Conservation (phyloP, 2,113 vertebrate genomes). For the Brachypteracias leptosomus region DNA sequence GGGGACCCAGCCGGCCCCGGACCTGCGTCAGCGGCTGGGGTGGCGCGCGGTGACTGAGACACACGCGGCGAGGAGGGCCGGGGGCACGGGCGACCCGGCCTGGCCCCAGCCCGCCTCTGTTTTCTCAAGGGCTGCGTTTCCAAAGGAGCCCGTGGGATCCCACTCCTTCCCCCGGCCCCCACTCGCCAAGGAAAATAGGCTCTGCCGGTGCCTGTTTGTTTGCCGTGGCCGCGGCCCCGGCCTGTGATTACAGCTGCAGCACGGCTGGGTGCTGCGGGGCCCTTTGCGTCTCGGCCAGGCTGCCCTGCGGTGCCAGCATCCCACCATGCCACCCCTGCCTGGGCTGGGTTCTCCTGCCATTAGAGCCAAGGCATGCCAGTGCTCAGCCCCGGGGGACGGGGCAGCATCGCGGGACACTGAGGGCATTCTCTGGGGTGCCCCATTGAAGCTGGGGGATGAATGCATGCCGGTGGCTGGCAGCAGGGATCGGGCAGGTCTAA, state of each 20-base stretch:
- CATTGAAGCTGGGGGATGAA: neutral
- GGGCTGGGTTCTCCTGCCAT: neutral
- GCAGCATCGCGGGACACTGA: fast-evolving
- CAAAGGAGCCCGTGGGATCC: constrained; percentile 49
- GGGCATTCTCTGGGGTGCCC: neutral
- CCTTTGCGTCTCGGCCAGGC: neutral
- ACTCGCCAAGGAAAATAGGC: constrained; percentile 57
- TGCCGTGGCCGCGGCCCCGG: neutral
- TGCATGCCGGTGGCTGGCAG: fast-evolving
- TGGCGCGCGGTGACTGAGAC: fast-evolving
- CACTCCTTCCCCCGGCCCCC: neutral
- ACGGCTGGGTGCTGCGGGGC: neutral
- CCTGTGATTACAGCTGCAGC: constrained; percentile 61
- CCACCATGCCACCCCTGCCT: fast-evolving
- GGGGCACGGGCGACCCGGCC: neutral
- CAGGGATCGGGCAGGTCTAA: neutral
- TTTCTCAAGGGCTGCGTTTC: constrained; percentile 48
- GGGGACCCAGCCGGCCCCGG: neutral
- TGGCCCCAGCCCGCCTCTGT: neutral
- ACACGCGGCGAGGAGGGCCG: fast-evolving
- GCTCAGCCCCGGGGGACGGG: fast-evolving
- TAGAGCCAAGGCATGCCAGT: fast-evolving
- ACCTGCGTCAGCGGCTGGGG: neutral
- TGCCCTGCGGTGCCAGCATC: neutral
- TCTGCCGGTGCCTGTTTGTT: constrained; percentile 39